Evolutionary conservation across 2,797 vertebrate species (phyloP), one percentile per base, ranked within the genome.

Genomic region (Sylvia borin): DNA sequence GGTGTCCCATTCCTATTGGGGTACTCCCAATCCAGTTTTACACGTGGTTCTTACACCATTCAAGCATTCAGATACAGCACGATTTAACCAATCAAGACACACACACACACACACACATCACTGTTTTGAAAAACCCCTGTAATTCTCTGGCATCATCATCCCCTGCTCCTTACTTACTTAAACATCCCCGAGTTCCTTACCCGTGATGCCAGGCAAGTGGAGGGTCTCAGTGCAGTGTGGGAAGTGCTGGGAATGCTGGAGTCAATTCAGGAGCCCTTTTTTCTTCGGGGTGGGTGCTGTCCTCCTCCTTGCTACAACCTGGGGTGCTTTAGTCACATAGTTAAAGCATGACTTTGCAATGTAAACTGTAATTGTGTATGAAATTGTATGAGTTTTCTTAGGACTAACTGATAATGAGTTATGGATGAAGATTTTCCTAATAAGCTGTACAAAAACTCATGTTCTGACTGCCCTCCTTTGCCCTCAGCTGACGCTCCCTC

Each of bases 401-500:
- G 57, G 32, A 67, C 66, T 60, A 61, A n/a, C 0, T 11, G 36
- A 18, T 50, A 57, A 34, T 10, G 9, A 60, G 42, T 32, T 50
- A 38, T 17, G 25, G 45, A 32, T 65, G 29, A 16, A 45, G 19
- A 5, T 54, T 50, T 60, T 51, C 32, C 26, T 53, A 8, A n/a
- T 10, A 13, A 73, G 64, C 38, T 54, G 26, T 38, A 36, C 38
- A 62, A 13, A 90, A 38, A 2, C 77, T 36, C n/a, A 1, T 16
- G 27, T 78, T 66, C 47, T 92, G 76, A 64, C n/a, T 66, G 7
- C 29, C 16, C 68, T 93, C 86, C 85, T 78, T 51, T 66, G 85
- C 85, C 93, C 95, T 21, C 81, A 99, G 99, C 97, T 99, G 92
- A 99, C 99, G 0, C 98, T 99, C 73, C 99, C 99, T 40, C 99